A percentile compares a stretch with the other conserved stretches of the same genome.
Evolutionary conservation across 2,113 vertebrate genomes (phyloP).

Genomic region (Eulacestoma nigropectus): DNA sequence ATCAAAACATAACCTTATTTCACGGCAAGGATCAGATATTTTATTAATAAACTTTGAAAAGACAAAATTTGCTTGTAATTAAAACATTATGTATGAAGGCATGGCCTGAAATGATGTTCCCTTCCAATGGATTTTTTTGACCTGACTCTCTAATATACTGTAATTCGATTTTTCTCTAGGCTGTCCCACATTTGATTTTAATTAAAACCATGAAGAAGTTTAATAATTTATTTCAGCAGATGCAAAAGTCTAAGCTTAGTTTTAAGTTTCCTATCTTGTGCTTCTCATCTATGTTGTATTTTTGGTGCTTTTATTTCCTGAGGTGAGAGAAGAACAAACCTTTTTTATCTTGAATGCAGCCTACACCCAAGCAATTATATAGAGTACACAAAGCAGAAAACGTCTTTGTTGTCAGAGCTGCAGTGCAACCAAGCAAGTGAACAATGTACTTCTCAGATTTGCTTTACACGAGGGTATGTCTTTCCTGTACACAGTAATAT

Average conservation of each 20-base stretch:
- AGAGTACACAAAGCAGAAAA: conserved; percentile 47
- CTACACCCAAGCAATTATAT: conserved; percentile 42
- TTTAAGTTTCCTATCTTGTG: neutral
- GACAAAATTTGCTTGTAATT: neutral
- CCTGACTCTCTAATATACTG: neutral
- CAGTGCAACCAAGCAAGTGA: neutral
- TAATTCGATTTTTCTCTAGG: neutral
- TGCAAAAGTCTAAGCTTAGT: neutral
- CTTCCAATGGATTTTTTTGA: neutral
- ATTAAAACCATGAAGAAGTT: neutral
- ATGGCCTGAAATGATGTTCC: neutral
- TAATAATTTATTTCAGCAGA: neutral
- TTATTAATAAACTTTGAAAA: neutral
- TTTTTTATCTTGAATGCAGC: conserved; percentile 18
- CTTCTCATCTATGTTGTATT: neutral
- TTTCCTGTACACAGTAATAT: neutral
- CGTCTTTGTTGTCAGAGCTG: neutral
- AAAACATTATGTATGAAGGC: neutral
- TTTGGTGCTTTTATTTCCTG: neutral
- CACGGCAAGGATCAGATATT: neutral
- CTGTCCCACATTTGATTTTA: neutral
- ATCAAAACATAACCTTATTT: neutral
- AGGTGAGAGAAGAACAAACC: conserved; percentile 25
- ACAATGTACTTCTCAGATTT: neutral
- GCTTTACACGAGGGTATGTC: neutral